These are phyloP conservation scores for Leucopsar rothschildi DNA, from an alignment of 2,113 vertebrate genomes.

Conservation along the genomic window DNA sequence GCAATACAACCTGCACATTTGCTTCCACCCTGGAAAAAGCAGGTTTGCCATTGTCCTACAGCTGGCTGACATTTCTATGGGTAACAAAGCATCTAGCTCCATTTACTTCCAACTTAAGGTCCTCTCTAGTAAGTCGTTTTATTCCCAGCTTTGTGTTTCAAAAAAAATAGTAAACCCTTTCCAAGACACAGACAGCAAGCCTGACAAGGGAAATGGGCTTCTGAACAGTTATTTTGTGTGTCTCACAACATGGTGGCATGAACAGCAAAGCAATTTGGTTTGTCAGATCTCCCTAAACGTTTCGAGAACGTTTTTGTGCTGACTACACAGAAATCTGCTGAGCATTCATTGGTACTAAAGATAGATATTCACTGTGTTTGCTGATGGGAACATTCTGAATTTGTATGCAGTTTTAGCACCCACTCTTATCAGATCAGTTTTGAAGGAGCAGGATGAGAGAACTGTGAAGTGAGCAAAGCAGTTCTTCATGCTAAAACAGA, in stretches of 20 bases:
- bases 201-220: not conserved
- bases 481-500: not conserved
- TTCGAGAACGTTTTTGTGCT: not conserved
- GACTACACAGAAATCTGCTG: constrained; percentile 43
- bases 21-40: not conserved
- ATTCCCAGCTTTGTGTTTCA: not conserved
- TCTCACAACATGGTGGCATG: not conserved
- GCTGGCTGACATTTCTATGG: not conserved
- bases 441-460: constrained; percentile 27
- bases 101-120: not conserved
- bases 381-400: constrained; percentile 47
- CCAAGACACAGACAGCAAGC: not conserved
- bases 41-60: not conserved
- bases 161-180: not conserved
- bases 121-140: not conserved
- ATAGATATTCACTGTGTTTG: constrained; percentile 37
- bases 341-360: constrained; percentile 41
- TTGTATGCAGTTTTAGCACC: constrained; percentile 27
- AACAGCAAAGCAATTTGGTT: not conserved
- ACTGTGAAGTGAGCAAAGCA: not conserved
- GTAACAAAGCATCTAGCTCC: not conserved
- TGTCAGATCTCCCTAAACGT: not conserved
- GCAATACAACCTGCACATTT: not conserved
- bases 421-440: constrained; percentile 28
- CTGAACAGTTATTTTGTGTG: not conserved